phyloP scores from a whole-genome alignment of 1,140 invertebrate genomes.

The Colletes gigas region DNA sequence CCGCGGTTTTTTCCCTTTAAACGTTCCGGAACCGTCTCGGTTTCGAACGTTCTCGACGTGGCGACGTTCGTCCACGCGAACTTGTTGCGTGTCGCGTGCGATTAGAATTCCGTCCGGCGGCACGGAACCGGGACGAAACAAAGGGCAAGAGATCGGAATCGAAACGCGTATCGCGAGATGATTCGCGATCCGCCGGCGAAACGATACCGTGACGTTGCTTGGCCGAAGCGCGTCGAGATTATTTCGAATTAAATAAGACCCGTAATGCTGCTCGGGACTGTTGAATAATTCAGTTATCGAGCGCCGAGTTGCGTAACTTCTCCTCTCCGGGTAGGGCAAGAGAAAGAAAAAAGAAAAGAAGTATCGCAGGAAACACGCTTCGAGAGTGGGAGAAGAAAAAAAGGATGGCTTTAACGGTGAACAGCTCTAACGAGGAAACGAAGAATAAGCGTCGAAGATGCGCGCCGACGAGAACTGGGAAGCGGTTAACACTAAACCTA shows the following conservation, averaged over 20 bases:
- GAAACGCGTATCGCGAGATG: neutral
- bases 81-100: conserved; percentile 60
- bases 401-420: neutral
- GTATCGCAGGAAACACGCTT: conserved; percentile 14
- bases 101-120: conserved; percentile 35
- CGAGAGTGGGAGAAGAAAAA: neutral
- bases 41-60: conserved; percentile 16
- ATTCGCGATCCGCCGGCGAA: neutral
- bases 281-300: conserved; percentile 48
- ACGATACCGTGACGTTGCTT: neutral
- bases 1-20: neutral
- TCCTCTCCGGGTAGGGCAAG: neutral
- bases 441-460: neutral
- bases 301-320: neutral
- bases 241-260: conserved; percentile 39
- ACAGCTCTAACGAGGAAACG: conserved; percentile 14
- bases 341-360: neutral
- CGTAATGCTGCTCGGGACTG: conserved; percentile 14
- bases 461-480: neutral
- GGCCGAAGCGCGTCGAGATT: conserved; percentile 16
- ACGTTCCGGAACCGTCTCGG: neutral
- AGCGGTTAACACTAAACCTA: neutral
- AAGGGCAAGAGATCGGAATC: neutral
- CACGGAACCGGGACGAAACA: neutral
- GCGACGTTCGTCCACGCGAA: conserved; percentile 47